Evolutionary conservation across 2,888 invertebrate genomes (phyloP).

Genomic region (Synergus laeviventris): DNA sequence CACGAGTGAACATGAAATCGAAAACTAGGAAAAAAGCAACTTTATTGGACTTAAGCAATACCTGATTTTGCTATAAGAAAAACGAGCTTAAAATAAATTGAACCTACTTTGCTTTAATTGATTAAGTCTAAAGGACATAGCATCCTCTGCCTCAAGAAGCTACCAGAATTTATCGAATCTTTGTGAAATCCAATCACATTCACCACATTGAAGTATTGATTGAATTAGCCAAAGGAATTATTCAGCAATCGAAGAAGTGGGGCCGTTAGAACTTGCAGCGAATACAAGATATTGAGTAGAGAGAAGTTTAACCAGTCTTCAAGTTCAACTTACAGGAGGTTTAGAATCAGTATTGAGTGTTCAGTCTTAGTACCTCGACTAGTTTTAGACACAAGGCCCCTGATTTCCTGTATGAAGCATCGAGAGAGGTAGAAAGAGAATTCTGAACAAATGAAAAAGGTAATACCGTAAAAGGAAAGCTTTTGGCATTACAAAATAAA

Average conservation of each 20-base stretch:
- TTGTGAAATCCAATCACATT: background rate
- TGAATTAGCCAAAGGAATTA: conserved; percentile 32
- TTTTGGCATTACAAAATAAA: background rate
- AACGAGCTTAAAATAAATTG: background rate
- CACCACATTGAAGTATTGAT: conserved; percentile 13
- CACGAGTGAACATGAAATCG: background rate
- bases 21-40: background rate
- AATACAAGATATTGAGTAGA: background rate
- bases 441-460: background rate
- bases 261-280: conserved; percentile 8
- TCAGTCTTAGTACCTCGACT: background rate
- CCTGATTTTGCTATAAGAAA: background rate
- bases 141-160: background rate
- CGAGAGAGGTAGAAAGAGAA: background rate
- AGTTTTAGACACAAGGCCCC: background rate
- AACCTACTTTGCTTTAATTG: too few species aligned
- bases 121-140: too few species aligned
- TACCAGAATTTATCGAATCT: conserved; percentile 4
- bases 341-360: conserved; percentile 11
- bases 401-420: background rate
- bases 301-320: conserved; percentile 24
- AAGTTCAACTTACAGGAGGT: conserved; percentile 24
- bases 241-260: conserved; percentile 19
- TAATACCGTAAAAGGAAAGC: background rate
- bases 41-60: background rate